A percentile compares a stretch with the other conserved stretches of the same genome.
Evolutionary conservation across 2,888 invertebrate species (phyloP).

Genomic region (Prosopocoilus inquinatus): DNA sequence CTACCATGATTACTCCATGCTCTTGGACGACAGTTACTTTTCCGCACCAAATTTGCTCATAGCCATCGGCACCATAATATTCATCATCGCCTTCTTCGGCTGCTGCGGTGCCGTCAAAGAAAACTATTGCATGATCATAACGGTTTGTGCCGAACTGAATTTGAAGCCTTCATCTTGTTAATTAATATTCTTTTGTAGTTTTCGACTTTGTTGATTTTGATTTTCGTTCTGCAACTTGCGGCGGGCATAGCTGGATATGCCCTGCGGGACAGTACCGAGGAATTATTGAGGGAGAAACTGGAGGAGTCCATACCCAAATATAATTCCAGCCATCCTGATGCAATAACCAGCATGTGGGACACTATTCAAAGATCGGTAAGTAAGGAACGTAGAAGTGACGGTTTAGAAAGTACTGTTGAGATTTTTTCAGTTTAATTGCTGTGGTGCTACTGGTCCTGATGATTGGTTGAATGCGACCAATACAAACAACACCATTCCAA

Average conservation of each 20-base stretch:
- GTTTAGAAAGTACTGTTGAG: slow-evolving; percentile 3
- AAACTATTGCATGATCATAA: slow-evolving; percentile 90
- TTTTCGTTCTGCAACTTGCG: slow-evolving; percentile 83
- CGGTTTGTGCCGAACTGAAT: slow-evolving; percentile 60
- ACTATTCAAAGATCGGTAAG: slow-evolving; percentile 79
- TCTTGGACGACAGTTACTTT: slow-evolving; percentile 79
- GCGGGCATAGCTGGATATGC: slow-evolving; percentile 81
- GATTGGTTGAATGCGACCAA: slow-evolving; percentile 60
- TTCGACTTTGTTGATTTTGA: slow-evolving; percentile 69
- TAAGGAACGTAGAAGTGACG: slow-evolving; percentile 25
- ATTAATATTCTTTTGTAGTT: slow-evolving; percentile 59
- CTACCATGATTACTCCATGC: slow-evolving; percentile 72
- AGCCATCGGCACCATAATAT: slow-evolving; percentile 84
- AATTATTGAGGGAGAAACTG: slow-evolving; percentile 64
- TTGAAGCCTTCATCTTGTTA: neutral
- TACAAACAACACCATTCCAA: slow-evolving; percentile 54
- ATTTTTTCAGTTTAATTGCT: slow-evolving; percentile 66
- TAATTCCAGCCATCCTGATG: slow-evolving; percentile 49
- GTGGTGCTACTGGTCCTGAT: slow-evolving; percentile 62
- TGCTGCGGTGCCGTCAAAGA: slow-evolving; percentile 95
- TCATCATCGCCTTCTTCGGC: slow-evolving; percentile 91
- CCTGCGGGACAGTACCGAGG: slow-evolving; percentile 65
- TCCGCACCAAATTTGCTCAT: slow-evolving; percentile 84
- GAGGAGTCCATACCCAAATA: slow-evolving; percentile 67
- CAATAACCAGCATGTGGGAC: slow-evolving; percentile 72